A percentile compares a stretch with the other conserved stretches of the same genome.
Conservation (phyloP, 2,113 vertebrate genomes). For the Thalassoma bifasciatum region DNA sequence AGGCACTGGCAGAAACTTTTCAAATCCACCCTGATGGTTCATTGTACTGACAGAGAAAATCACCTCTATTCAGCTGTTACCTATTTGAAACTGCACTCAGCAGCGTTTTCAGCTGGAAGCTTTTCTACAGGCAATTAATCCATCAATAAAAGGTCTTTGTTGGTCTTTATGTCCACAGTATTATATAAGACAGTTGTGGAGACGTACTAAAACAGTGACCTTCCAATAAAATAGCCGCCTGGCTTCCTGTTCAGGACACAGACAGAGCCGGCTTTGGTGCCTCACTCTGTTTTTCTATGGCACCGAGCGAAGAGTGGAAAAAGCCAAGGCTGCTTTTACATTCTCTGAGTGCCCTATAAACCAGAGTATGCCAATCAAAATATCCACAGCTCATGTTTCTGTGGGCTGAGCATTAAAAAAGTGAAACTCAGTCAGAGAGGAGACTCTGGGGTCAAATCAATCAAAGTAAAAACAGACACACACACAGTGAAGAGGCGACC, state of each 20-base stretch:
- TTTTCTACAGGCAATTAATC: constrained; percentile 6
- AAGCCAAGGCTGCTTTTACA: constrained; percentile 18
- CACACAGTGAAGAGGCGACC: constrained; percentile 1
- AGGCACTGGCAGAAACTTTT: too few species aligned
- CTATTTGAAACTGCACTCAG: neutral
- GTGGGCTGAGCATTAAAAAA: constrained; percentile 29
- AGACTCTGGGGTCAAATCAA: constrained; percentile 25
- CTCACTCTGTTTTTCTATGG: constrained; percentile 19
- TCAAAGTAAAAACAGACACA: constrained; percentile 5
- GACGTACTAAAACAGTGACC: constrained; percentile 22
- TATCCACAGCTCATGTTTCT: constrained; percentile 47
- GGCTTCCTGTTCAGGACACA: constrained; percentile 26
- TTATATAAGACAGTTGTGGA: constrained; percentile 17
- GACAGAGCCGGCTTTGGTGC: constrained; percentile 21
- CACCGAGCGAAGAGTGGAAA: constrained; percentile 25
- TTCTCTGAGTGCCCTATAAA: constrained; percentile 43
- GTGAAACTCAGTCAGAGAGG: constrained; percentile 14
- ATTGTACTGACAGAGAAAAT: neutral
- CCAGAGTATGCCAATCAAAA: constrained; percentile 29
- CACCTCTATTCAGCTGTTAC: too few species aligned
- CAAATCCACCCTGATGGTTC: too few species aligned
- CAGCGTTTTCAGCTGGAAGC: neutral
- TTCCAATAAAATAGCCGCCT: constrained; percentile 30
- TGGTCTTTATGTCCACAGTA: neutral
- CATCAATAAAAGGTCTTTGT: neutral